Base-by-base conservation (phyloP, 2,113 vertebrate species). In the Pelodiscus sinensis region DNA sequence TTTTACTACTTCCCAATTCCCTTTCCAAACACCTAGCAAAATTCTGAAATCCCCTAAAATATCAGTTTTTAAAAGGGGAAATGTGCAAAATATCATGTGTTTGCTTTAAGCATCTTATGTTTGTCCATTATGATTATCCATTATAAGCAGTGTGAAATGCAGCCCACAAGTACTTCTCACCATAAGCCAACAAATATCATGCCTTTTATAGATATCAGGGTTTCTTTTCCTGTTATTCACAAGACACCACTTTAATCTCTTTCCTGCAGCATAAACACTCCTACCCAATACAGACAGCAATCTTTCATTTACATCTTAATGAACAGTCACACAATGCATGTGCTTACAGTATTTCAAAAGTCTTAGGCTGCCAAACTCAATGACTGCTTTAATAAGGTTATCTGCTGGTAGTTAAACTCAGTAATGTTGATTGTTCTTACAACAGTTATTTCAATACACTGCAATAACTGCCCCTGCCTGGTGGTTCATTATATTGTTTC, bases 241-340 rank as follows among this genome's bases (percentile, higher is more conserved):
- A 78, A 85, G 94, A 94, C 12, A 10, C 52, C n/a, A 38, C 81
- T 85, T 79, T 86, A 90, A 93, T 89, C 94, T 54, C 5, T 86
- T 96, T 97, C 96, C 97, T 97, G 94, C 94, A 97, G 95, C 38
- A 89, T 50, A 89, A 92, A 94, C 84, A 16, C 80, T 92, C 71
- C 4, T 7, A 57, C 84, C 56, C 88, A 86, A 85, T 35, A 91
- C 29, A 92, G 85, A 84, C 83, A 95, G 85, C 79, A 82, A 88
- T 75, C 89, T 62, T 60, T 83, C 93, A 82, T 38, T 84, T 78
- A 5, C 0, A 52, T 79, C 88, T 82, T 86, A 92, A 94, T 88
- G 71, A 92, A 80, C 81, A 84, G 90, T 57, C 78, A 77, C 82
- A 58, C 44, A 83, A 77, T 83, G 86, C 55, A 11, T 75, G 80